phyloP scores from a whole-genome alignment of 2,113 vertebrate genomes.

The Hydrolagus affinis region DNA sequence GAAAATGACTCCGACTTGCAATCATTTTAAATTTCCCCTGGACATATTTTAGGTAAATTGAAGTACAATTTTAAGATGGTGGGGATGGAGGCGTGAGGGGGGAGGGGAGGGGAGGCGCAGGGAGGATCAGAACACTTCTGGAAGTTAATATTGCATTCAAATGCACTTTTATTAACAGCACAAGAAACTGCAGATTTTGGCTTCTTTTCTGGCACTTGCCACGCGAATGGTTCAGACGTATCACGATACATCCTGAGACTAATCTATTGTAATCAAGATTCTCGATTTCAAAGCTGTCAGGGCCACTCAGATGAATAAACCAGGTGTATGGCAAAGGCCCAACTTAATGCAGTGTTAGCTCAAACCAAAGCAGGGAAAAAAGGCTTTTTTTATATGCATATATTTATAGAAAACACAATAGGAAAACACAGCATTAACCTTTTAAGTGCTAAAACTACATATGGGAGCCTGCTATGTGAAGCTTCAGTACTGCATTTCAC shows the following conservation, averaged over 20 bases:
- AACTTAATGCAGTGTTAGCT: background rate
- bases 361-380: background rate
- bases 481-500: background rate
- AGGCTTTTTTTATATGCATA: background rate
- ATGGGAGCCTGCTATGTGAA: too few species aligned
- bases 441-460: background rate
- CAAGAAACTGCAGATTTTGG: background rate
- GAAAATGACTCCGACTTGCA: background rate
- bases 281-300: background rate
- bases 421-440: background rate
- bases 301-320: background rate
- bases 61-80: background rate
- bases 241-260: background rate
- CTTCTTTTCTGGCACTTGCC: background rate
- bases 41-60: background rate
- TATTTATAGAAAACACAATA: background rate
- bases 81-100: too few species aligned
- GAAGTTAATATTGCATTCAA: background rate
- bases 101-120: too few species aligned
- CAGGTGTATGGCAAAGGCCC: conserved; percentile 1
- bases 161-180: background rate
- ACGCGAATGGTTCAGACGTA: background rate
- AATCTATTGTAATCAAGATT: conserved; percentile 2
- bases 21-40: background rate
- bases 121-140: background rate